Base-by-base conservation (phyloP, 1,140 invertebrate genomes). In the Zaprionus africanus region DNA sequence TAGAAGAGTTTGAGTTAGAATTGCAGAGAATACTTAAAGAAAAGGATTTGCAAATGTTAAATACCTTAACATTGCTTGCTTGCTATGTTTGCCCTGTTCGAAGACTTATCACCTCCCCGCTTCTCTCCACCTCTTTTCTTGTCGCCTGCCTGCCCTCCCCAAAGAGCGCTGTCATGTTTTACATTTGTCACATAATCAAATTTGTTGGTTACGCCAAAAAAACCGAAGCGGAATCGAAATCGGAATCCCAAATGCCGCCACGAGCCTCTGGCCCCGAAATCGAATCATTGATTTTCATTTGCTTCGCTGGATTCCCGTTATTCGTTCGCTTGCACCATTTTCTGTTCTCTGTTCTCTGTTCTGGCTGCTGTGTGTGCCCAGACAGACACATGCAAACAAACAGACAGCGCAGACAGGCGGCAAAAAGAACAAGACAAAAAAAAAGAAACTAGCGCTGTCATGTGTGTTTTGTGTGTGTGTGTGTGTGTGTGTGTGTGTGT, bases 221-320 rank as follows among this genome's bases (percentile, higher is more conserved):
- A 17, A 66, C 63, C 36, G 36, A 36, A 57, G 22, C 13, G 38
- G 6, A 49, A 51, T 68, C 41, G n/a, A 46, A 46, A 46, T 17
- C 19, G 46, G 46, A 51, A 51, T 38, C 17, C 57, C 28, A 36
- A 19, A 19, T 19, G 13, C 57, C 19, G 34, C 13, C 57, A n/a
- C 26, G 17, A 19, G 46, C 3, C 1, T 49, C 1, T 49, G 46
- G 19, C 9, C 6, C n/a, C 65, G 56, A 70, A 85, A 85, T 87
- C 78, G 70, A 87, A 88, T 75, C 73, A 88, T 88, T 90, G 85
- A 90, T 88, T 88, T 88, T 64, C 81, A 76, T 79, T 85, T 70
- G 58, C 54, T 80, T 82, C 74, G 64, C 65, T 67, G 75, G 75
- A 54, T 74, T 70, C 31, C 34, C 34, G 51, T 65, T 66, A 34